Evolutionary conservation across 2,797 vertebrate species (phyloP).

Genomic region (Cygnus olor): DNA sequence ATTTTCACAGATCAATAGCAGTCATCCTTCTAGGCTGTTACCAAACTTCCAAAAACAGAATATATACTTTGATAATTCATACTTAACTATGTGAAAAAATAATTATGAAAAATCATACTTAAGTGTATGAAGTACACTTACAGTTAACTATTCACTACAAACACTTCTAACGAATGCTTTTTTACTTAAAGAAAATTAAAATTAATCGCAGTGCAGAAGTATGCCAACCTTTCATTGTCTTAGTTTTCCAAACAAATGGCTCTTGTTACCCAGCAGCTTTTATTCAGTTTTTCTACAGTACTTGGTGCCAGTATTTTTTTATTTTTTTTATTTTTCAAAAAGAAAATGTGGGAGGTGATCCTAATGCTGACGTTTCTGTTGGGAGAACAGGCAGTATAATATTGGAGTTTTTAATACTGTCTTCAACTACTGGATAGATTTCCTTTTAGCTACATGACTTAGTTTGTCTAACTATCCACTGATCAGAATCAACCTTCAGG

Average conservation of each 20-base stretch:
- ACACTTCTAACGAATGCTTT: not conserved
- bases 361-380: not conserved
- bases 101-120: too few species aligned
- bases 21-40: not conserved
- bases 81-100: too few species aligned
- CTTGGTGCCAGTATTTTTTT: not conserved
- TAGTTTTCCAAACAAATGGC: slow-evolving; percentile 24
- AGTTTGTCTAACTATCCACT: not conserved
- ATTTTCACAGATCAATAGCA: not conserved
- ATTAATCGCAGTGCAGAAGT: not conserved
- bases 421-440: not conserved
- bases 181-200: not conserved
- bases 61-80: not conserved
- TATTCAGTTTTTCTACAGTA: not conserved
- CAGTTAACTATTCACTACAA: not conserved
- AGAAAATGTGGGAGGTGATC: not conserved
- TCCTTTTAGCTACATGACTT: not conserved
- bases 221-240: slow-evolving; percentile 4
- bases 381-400: not conserved
- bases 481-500: not conserved
- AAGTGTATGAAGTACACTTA: too few species aligned
- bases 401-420: not conserved
- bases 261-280: slow-evolving; percentile 12
- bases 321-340: not conserved
- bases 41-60: not conserved